phyloP scores from a whole-genome alignment of 1,140 invertebrate genomes.

The Mya arenaria region DNA sequence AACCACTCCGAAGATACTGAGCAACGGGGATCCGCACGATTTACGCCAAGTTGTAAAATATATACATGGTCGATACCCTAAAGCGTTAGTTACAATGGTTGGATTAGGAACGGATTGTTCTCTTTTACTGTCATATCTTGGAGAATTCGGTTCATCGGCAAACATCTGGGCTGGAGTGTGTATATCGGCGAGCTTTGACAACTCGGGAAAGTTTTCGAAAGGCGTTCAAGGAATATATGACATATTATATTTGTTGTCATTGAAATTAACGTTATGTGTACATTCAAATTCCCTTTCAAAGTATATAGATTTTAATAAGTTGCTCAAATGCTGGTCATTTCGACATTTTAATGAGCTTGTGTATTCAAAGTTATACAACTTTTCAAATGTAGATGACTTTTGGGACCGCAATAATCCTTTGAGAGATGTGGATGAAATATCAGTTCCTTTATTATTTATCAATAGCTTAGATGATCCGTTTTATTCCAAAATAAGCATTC shows the following conservation, averaged over 20 bases:
- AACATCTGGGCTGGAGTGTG: constrained; percentile 68
- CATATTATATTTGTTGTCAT: constrained; percentile 55
- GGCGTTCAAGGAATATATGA: constrained; percentile 61
- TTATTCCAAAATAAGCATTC: constrained; percentile 63
- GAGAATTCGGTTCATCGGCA: constrained; percentile 77
- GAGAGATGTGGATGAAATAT: constrained; percentile 75
- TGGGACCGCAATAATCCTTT: constrained; percentile 77
- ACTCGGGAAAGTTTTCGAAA: constrained; percentile 57
- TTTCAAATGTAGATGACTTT: constrained; percentile 68
- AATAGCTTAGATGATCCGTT: constrained; percentile 75
- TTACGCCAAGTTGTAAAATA: constrained; percentile 73
- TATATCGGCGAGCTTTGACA: constrained; percentile 74
- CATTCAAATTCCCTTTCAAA: constrained; percentile 62
- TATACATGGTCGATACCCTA: constrained; percentile 63
- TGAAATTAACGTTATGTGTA: constrained; percentile 63
- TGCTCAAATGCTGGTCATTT: constrained; percentile 54
- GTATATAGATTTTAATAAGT: constrained; percentile 59
- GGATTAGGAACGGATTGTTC: constrained; percentile 72
- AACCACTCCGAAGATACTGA: constrained; percentile 72
- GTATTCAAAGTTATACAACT: constrained; percentile 66
- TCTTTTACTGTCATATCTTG: constrained; percentile 74
- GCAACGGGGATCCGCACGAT: constrained; percentile 71
- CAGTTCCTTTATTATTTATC: constrained; percentile 73
- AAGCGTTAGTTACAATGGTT: constrained; percentile 67
- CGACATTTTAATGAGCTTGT: constrained; percentile 66